Evolutionary conservation across 2,888 invertebrate genomes (phyloP), one percentile per base, ranked within the genome.

Genomic region (Julus scanicus): DNA sequence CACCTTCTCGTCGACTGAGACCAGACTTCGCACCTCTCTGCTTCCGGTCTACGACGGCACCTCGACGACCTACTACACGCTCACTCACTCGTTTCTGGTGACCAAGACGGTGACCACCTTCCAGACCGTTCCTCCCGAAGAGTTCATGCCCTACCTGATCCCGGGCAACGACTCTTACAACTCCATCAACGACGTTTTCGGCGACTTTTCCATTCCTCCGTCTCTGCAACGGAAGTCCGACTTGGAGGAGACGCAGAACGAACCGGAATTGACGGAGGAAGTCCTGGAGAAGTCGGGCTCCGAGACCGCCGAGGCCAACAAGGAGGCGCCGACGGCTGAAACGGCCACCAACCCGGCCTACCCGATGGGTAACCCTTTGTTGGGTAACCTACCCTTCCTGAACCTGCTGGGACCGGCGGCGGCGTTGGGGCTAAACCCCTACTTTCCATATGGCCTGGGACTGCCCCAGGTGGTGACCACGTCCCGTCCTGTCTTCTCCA

Each of bases 1-100:
- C 93, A 97, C 97, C 3, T 98, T 97, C 93, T 97, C 97, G 90
- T 97, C 97, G 6, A 97, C 97, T 0, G 97, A 97, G 92, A 94
- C 96, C 13, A 95, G 97, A 93, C 93, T 97, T 29, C 97, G 97
- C 92, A 98, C 98, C 0, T 97, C 97, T 91, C 95, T 98, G 89
- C 93, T 98, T 87, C 98, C 98, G 0, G 95, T 97, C 0, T 94
- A 97, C 71, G 94, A 94, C 89, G 95, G 95, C 89, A 94, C 94
- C 20, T 95, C 95, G 89, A 94, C 96, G 90, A 96, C 97, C 0
- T 90, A 89, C 87, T 91, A 96, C 90, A 97, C 98, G 0, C 94
- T 98, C 86, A 95, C 97, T 2, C 98, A 98, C 93, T 97, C 97
- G 0, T 98, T 97, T 92, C 94, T 96, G 91, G 94, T 97, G 39